A percentile compares a stretch with the other conserved stretches of the same genome.
Conservation (phyloP, 2,113 vertebrate species). For the Pygoscelis adeliae region DNA sequence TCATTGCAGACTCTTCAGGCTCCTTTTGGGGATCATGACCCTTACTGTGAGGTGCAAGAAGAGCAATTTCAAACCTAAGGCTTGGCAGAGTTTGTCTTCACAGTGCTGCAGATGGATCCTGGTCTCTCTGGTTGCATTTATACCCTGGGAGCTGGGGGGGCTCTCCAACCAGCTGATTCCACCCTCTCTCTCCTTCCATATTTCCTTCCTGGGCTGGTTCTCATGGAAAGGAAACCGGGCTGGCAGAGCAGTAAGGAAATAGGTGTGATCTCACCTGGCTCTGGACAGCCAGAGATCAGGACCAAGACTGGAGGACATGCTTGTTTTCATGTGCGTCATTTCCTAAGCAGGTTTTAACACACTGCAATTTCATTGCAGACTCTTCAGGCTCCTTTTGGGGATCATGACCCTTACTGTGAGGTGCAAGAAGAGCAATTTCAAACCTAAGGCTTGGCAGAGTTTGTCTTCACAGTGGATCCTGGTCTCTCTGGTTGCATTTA, state of each 20-base stretch:
- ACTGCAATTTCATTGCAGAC: not conserved
- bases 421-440: not conserved
- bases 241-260: not conserved
- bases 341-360: not conserved
- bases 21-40: not conserved
- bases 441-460: not conserved
- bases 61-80: not conserved
- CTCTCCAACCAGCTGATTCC: not conserved
- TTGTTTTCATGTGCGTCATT: not conserved
- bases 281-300: not conserved
- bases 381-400: not conserved
- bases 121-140: not conserved
- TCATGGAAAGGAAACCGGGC: not conserved
- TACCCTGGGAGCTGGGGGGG: not conserved
- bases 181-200: not conserved
- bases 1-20: not conserved
- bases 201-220: not conserved
- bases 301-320: not conserved
- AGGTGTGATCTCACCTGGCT: not conserved
- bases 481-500: not conserved
- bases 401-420: not conserved
- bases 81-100: not conserved
- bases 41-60: not conserved
- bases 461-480: not conserved
- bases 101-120: not conserved